phyloP scores from a whole-genome alignment of 2,113 vertebrate genomes.

The Hippocampus zosterae region DNA sequence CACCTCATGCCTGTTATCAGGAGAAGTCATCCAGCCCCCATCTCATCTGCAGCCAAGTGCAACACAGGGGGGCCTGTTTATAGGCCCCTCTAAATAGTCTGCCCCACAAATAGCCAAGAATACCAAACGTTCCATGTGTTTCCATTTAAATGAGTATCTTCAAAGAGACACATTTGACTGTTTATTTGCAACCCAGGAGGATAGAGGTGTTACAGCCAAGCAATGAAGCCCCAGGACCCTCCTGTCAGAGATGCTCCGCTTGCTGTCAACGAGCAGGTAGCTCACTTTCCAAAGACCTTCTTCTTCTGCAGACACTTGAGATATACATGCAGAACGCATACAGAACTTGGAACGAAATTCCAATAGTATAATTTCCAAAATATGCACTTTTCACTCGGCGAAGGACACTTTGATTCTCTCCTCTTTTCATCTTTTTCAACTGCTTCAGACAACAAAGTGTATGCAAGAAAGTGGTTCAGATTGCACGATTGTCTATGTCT shows the following conservation, averaged over 20 bases:
- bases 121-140: constrained; percentile 5
- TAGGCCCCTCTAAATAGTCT: constrained; percentile 51
- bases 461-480: too few relatives aligned
- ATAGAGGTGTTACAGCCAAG: constrained; percentile 53
- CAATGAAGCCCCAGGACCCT: constrained; percentile 83
- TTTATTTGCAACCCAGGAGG: constrained; percentile 66
- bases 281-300: background rate
- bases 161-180: background rate
- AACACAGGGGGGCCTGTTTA: constrained; percentile 43
- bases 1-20: constrained; percentile 10
- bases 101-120: constrained; percentile 43
- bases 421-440: too few relatives aligned
- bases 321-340: background rate
- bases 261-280: constrained; percentile 93
- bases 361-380: background rate
- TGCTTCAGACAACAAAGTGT: too few relatives aligned
- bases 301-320: background rate
- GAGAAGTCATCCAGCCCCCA: constrained; percentile 5
- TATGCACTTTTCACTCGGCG: background rate
- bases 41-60: constrained; percentile 27
- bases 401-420: too few relatives aligned
- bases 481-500: too few relatives aligned
- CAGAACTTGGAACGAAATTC: background rate
- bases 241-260: constrained; percentile 78
- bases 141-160: background rate